A percentile compares a stretch with the other conserved stretches of the same genome.
Evolutionary conservation across 1,140 invertebrate species (phyloP).

Genomic region (Atta cephalotes): DNA sequence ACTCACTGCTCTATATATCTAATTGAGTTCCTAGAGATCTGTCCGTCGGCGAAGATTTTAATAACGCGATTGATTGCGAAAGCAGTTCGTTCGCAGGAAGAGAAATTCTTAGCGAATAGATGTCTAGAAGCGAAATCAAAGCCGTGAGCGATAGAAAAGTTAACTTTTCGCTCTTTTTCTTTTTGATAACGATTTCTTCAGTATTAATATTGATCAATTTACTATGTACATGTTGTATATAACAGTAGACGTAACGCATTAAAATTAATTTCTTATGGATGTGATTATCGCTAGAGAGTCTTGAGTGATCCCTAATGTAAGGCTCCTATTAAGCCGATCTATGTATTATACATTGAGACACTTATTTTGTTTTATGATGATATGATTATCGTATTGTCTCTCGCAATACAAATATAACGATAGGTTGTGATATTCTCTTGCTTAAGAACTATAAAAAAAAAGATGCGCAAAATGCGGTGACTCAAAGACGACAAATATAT

Average conservation of each 20-base stretch:
- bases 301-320: conserved; percentile 33
- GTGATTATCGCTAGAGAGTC: conserved; percentile 46
- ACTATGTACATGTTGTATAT: conserved; percentile 83
- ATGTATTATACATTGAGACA: conserved; percentile 36
- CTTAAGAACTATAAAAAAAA: conserved; percentile 13
- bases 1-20: not conserved
- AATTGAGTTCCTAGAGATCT: conserved; percentile 55
- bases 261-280: conserved; percentile 33
- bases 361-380: not conserved
- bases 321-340: conserved; percentile 32
- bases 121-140: not conserved
- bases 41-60: conserved; percentile 18
- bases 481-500: conserved; percentile 20
- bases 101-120: not conserved
- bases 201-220: conserved; percentile 80
- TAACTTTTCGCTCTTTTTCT: conserved; percentile 13
- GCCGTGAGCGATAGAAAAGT: not conserved
- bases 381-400: conserved; percentile 30
- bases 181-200: conserved; percentile 66
- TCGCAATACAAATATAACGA: conserved; percentile 43
- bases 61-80: conserved; percentile 17
- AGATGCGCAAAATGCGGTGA: conserved; percentile 22
- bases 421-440: conserved; percentile 75
- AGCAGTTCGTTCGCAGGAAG: not conserved
- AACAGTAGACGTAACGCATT: conserved; percentile 47